Evolutionary conservation across 2,888 invertebrate genomes (phyloP), one percentile per base, ranked within the genome.

Genomic region (Onchidella celtica): DNA sequence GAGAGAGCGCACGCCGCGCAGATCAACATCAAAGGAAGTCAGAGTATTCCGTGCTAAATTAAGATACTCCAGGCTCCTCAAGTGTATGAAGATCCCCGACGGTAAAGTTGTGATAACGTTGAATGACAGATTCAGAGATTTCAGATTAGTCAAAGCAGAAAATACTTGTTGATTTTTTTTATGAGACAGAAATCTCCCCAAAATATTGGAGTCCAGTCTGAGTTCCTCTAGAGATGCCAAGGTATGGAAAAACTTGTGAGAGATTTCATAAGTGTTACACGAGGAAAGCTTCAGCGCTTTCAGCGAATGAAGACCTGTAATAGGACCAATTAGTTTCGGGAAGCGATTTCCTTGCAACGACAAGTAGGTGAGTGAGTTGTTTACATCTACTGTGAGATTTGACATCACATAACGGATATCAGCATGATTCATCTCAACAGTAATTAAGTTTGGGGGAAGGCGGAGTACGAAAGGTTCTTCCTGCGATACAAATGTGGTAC

Each of bases 381-480:
- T 69, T 11, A 59, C 65, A n/a, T n/a, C n/a, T 24, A 82, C 69
- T 2, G 24, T 40, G 36, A 82, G 3, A 17, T 72, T 6, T 4
- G 63, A n/a, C 3, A 82, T 3, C 24, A 40, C 36, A 40, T 78
- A 82, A 14, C 66, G 61, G 17, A 82, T 14, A 47, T 73, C 24
- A 47, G 36, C 55, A 21, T 32, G 29, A 0, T 59, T 32, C n/a
- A 69, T 47, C 11, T 59, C 47, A 6, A 70, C 61, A 2, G 11
- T 55, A 2, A 40, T 32, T 17, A 82, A 34, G 14, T 72, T 36
- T 29, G 82, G 82, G 1, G 82, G 82, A n/a, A 81, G 34, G 4
- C n/a, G 38, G n/a, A 75, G 75, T 4, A 32, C 21, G 3, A 81
- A 27, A 4, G 21, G 32, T 61, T 36, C 29, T 59, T 11, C 21